Evolutionary conservation across 2,888 invertebrate species (phyloP).

Genomic region (Archips xylosteana): DNA sequence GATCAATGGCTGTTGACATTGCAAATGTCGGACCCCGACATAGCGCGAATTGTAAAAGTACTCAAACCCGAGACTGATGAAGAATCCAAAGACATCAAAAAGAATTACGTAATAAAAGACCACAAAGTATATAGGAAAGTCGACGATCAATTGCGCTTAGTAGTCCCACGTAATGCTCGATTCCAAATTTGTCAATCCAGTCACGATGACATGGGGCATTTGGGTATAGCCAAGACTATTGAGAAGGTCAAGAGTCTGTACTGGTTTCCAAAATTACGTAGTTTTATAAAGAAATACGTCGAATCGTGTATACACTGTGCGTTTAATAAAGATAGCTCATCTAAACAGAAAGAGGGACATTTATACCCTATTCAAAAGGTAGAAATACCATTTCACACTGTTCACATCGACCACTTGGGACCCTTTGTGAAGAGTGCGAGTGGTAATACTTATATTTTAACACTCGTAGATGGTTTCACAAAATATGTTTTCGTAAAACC

Average conservation of each 20-base stretch:
- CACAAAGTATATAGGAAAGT: slow-evolving; percentile 31
- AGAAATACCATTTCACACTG: slow-evolving; percentile 14
- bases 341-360: slow-evolving; percentile 10
- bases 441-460: slow-evolving; percentile 37
- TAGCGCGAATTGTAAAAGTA: slow-evolving; percentile 34
- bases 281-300: slow-evolving; percentile 33
- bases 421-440: slow-evolving; percentile 38
- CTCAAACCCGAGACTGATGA: slow-evolving; percentile 36
- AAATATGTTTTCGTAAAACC: slow-evolving; percentile 37
- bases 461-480: slow-evolving; percentile 30
- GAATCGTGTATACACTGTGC: slow-evolving; percentile 30
- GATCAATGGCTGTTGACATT: slow-evolving; percentile 40
- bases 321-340: slow-evolving; percentile 30
- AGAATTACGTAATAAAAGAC: slow-evolving; percentile 35
- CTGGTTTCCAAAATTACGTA: slow-evolving; percentile 28
- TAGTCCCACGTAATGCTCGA: not conserved
- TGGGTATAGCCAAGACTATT: slow-evolving; percentile 16
- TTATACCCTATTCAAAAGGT: slow-evolving; percentile 24
- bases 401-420: slow-evolving; percentile 37
- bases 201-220: slow-evolving; percentile 21
- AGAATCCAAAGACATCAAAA: slow-evolving; percentile 29
- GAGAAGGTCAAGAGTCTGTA: slow-evolving; percentile 12
- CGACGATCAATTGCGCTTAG: slow-evolving; percentile 12
- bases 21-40: slow-evolving; percentile 40
- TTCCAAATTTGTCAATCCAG: not conserved